Conservation (phyloP, 2,113 vertebrate species). For the Oriolus oriolus region DNA sequence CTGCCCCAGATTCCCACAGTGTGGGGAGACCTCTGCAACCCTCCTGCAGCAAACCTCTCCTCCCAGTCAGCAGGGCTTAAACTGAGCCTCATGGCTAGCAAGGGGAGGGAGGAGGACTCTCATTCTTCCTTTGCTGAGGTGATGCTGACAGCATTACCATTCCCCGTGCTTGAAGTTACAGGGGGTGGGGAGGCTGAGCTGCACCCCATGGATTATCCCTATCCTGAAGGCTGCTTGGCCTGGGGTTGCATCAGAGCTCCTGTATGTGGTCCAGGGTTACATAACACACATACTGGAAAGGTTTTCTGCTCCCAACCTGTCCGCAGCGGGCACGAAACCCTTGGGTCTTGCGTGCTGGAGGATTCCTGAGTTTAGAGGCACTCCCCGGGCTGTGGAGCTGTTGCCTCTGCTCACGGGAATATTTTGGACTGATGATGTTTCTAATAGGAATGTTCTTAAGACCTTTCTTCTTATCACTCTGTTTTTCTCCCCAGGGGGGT, state of each 20-base stretch:
- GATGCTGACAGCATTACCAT: fast-evolving
- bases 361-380: not conserved
- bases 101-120: not conserved
- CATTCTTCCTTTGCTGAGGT: not conserved
- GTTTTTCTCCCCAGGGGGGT: slow-evolving; percentile 81
- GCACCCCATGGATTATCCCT: fast-evolving
- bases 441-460: not conserved
- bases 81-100: not conserved
- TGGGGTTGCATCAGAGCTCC: not conserved
- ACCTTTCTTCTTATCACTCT: not conserved
- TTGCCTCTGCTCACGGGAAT: not conserved
- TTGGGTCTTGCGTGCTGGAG: fast-evolving
- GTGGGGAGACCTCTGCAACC: not conserved
- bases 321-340: fast-evolving
- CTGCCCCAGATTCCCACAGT: fast-evolving
- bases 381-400: not conserved
- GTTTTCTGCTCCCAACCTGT: not conserved
- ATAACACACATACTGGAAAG: not conserved
- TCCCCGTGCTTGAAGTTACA: not conserved
- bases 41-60: not conserved
- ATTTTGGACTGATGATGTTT: not conserved
- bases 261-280: not conserved
- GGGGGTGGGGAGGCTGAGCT: not conserved
- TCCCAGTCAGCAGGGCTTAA: not conserved
- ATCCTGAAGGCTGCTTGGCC: not conserved